phyloP scores from a whole-genome alignment of 2,888 invertebrate species.

The Chymomyza fuscimana region DNA sequence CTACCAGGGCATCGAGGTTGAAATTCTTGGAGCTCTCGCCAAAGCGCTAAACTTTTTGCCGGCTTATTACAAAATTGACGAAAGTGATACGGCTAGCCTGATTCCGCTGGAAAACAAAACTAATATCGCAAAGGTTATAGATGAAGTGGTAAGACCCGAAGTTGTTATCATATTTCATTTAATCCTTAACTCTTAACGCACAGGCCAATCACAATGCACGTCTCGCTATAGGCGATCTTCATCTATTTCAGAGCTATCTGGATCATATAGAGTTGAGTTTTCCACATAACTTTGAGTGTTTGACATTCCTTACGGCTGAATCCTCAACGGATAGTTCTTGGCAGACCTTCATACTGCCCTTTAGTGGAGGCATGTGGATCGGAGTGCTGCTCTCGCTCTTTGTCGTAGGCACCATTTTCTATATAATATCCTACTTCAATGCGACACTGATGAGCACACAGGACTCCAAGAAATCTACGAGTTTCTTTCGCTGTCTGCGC shows the following conservation, averaged over 20 bases:
- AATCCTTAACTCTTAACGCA: not conserved
- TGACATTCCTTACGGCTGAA: slow-evolving; percentile 92
- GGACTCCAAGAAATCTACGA: slow-evolving; percentile 2
- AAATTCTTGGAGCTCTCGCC: slow-evolving; percentile 82
- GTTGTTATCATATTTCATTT: not conserved
- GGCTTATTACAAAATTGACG: slow-evolving; percentile 84
- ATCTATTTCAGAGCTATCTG: slow-evolving; percentile 86
- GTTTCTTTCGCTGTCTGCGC: slow-evolving; percentile 55
- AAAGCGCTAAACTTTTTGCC: slow-evolving; percentile 87
- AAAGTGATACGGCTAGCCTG: slow-evolving; percentile 84
- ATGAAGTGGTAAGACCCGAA: slow-evolving; percentile 82
- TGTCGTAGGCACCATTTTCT: slow-evolving; percentile 84
- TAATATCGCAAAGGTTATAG: slow-evolving; percentile 85
- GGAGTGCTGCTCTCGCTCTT: slow-evolving; percentile 85
- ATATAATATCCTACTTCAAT: slow-evolving; percentile 82
- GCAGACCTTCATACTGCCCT: slow-evolving; percentile 90
- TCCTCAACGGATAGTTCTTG: slow-evolving; percentile 90
- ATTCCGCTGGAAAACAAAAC: slow-evolving; percentile 85
- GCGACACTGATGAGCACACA: slow-evolving; percentile 45
- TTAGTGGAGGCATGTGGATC: slow-evolving; percentile 88
- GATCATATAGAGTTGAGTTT: slow-evolving; percentile 86
- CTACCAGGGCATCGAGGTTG: slow-evolving; percentile 74
- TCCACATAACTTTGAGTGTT: slow-evolving; percentile 90
- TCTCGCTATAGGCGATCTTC: slow-evolving; percentile 88
- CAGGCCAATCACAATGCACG: slow-evolving; percentile 83